These are phyloP conservation scores for Pyrocoelia pectoralis DNA, from an alignment of 2,888 invertebrate species.

Conservation along the genomic window DNA sequence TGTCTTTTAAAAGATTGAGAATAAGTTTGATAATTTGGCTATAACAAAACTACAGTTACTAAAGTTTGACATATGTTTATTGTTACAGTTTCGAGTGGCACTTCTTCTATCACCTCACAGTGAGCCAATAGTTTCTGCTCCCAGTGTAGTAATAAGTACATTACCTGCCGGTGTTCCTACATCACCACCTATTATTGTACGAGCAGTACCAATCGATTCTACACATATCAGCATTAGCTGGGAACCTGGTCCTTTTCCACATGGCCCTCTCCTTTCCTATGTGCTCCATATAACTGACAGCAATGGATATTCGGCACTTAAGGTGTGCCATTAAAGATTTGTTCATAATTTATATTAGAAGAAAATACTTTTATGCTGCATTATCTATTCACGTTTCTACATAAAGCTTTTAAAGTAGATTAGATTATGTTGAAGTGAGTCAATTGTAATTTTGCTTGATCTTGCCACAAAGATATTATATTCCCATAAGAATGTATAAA, in stretches of 20 bases:
- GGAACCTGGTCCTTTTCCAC: conserved; percentile 86
- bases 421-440: background rate
- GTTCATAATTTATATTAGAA: background rate
- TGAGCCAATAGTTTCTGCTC: conserved; percentile 71
- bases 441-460: no score
- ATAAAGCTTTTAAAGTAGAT: background rate
- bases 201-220: conserved; percentile 81
- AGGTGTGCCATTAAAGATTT: conserved; percentile 51
- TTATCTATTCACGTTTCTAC: background rate
- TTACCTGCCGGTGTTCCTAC: conserved; percentile 76
- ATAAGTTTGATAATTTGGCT: no score
- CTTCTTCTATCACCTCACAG: conserved; percentile 76
- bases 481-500: no score
- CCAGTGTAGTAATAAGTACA: conserved; percentile 81
- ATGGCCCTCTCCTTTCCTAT: conserved; percentile 89
- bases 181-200: conserved; percentile 78
- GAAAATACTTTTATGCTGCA: background rate
- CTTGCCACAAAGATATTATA: no score
- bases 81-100: conserved; percentile 83
- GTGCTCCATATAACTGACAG: conserved; percentile 72
- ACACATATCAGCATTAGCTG: conserved; percentile 87
- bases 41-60: no score
- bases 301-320: conserved; percentile 57
- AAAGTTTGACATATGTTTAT: no score
- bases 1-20: no score